These are phyloP conservation scores for Drosophila picticornis DNA, from an alignment of 2,888 invertebrate species.

Conservation along the genomic window DNA sequence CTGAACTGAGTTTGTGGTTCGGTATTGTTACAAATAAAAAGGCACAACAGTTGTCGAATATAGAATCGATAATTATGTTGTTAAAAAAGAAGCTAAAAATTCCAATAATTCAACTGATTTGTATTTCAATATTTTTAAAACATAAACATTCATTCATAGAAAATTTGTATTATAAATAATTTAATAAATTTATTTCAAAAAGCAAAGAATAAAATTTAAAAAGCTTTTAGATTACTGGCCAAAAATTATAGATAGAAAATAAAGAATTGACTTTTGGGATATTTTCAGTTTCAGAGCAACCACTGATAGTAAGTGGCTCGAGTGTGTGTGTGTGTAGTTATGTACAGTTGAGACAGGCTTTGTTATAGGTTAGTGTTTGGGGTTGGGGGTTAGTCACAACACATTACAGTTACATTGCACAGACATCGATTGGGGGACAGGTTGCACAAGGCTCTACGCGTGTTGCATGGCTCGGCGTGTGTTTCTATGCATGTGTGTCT, in stretches of 20 bases:
- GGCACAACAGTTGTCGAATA: no score
- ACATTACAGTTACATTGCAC: slow-evolving; percentile 64
- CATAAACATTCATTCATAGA: neutral
- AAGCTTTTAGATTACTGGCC: neutral
- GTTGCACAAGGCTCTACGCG: slow-evolving; percentile 47
- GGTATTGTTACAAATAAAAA: neutral
- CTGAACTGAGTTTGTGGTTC: neutral
- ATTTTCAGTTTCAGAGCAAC: neutral
- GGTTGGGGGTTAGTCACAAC: slow-evolving; percentile 53
- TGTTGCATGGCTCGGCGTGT: slow-evolving; percentile 39
- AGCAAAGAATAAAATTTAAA: neutral
- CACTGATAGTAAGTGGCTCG: slow-evolving; percentile 5
- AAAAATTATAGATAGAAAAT: neutral
- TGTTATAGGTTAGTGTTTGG: slow-evolving; percentile 5
- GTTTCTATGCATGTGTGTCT: slow-evolving; percentile 16
- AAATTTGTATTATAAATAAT: neutral
- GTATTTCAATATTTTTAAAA: neutral
- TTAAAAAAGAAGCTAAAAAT: neutral
- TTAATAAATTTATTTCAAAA: accelerated
- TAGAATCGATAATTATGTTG: no score
- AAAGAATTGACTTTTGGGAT: neutral
- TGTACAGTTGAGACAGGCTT: slow-evolving; percentile 40
- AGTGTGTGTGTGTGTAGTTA: slow-evolving; percentile 19
- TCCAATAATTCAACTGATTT: neutral
- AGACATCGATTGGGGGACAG: slow-evolving; percentile 57